Conservation (phyloP, 2,113 vertebrate species). For the Apteryx owenii region DNA sequence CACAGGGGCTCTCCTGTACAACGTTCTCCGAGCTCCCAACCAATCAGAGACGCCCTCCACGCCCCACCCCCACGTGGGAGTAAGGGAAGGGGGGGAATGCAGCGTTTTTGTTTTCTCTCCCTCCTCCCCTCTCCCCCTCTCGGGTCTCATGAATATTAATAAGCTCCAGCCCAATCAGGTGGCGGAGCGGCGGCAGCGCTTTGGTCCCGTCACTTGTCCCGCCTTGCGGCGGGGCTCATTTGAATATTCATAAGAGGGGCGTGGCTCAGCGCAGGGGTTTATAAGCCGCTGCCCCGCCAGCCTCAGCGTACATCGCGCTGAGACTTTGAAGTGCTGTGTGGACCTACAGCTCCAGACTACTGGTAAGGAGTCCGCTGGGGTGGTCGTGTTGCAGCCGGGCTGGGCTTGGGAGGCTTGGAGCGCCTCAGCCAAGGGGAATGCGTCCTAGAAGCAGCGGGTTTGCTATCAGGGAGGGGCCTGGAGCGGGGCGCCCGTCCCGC, state of each 20-base stretch:
- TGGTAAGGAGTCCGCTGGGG: constrained; percentile 55
- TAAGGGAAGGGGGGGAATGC: not conserved
- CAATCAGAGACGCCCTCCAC: not conserved
- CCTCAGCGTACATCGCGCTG: constrained; percentile 49
- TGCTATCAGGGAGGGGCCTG: fast-evolving
- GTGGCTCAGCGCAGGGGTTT: not conserved
- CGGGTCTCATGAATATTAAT: constrained; percentile 42
- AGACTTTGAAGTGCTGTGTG: not conserved
- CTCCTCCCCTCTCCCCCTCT: too few species aligned
- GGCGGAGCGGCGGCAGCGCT: not conserved
- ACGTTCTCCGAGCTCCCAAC: not conserved
- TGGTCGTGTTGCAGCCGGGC: not conserved
- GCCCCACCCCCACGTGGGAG: not conserved
- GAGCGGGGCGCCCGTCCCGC: not conserved
- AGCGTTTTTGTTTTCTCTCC: fast-evolving
- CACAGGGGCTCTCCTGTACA: constrained; percentile 29
- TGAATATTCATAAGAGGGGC: constrained; percentile 53
- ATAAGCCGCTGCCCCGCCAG: constrained; percentile 32
- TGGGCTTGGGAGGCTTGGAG: not conserved
- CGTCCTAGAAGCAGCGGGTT: fast-evolving
- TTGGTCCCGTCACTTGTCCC: not conserved
- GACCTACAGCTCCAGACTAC: not conserved
- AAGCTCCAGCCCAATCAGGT: fast-evolving
- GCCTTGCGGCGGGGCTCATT: fast-evolving
- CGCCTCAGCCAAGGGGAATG: fast-evolving